phyloP scores from a whole-genome alignment of 2,113 vertebrate genomes.

The Alexandromys fortis region DNA sequence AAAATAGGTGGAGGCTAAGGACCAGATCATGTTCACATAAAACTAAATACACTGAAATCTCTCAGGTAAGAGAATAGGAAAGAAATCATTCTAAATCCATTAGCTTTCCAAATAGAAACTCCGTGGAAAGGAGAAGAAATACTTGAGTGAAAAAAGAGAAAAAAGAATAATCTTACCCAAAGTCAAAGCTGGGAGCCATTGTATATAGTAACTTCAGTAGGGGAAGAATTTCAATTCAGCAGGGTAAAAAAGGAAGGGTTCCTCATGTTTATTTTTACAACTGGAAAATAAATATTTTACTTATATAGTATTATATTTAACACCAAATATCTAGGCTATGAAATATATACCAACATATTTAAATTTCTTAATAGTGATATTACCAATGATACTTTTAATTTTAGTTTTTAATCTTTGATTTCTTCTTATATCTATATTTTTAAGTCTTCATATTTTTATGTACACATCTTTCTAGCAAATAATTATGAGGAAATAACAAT shows the following conservation, averaged over 20 bases:
- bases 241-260: neutral
- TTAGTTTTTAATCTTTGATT: neutral
- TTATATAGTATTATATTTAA: neutral
- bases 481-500: neutral
- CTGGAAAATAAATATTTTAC: neutral
- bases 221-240: neutral
- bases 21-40: neutral
- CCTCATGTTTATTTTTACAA: neutral
- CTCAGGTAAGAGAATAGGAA: neutral
- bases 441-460: neutral
- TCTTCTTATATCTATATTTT: conserved; percentile 16
- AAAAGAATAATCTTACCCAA: neutral
- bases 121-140: conserved; percentile 27
- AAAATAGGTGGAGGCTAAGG: conserved; percentile 44
- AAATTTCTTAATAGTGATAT: neutral
- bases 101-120: neutral
- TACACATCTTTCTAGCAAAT: neutral
- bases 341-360: neutral
- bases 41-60: conserved; percentile 25
- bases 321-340: neutral
- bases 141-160: neutral
- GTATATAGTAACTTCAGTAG: neutral
- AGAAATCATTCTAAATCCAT: neutral
- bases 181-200: neutral
- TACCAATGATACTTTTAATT: conserved; percentile 22